Percentiles rank a stretch among this genome's conserved stretches.
Evolutionary conservation across 2,888 invertebrate genomes (phyloP).

Genomic region (Lycia hirtaria): DNA sequence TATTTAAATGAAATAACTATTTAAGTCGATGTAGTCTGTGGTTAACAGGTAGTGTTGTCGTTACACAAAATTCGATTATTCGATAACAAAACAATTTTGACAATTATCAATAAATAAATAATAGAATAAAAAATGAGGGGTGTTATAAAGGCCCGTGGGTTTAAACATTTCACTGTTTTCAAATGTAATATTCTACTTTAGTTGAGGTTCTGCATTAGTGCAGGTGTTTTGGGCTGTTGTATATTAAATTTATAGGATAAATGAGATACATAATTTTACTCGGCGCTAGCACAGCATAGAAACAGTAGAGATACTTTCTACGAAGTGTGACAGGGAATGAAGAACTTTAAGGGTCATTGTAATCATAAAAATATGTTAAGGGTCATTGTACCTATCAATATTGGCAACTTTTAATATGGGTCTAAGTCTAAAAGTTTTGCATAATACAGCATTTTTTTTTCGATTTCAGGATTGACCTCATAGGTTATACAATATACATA

Average conservation of each 20-base stretch:
- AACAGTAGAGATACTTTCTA: slow-evolving; percentile 12
- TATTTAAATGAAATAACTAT: slow-evolving; percentile 72
- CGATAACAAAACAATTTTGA: slow-evolving; percentile 60
- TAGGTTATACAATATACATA: too few species aligned
- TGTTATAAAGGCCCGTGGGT: slow-evolving; percentile 26
- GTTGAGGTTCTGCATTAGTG: slow-evolving; percentile 47
- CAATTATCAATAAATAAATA: slow-evolving; percentile 62
- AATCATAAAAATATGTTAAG: too few species aligned
- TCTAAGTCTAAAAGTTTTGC: too few species aligned
- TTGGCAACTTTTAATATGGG: too few species aligned
- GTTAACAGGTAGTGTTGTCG: slow-evolving; percentile 79
- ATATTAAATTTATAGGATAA: slow-evolving; percentile 63
- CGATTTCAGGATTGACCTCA: too few species aligned
- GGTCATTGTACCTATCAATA: too few species aligned
- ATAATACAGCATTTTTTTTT: too few species aligned
- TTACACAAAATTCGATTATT: slow-evolving; percentile 73
- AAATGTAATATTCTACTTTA: slow-evolving; percentile 50
- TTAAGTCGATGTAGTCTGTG: slow-evolving; percentile 82
- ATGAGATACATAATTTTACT: slow-evolving; percentile 48
- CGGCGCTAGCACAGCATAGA: slow-evolving; percentile 49
- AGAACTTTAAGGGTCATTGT: too few species aligned
- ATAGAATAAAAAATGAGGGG: slow-evolving; percentile 62
- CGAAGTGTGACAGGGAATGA: too few species aligned
- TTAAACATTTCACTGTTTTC: slow-evolving; percentile 35
- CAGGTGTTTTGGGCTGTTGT: slow-evolving; percentile 72